phyloP scores from a whole-genome alignment of 2,797 vertebrate genomes.

The Lagorchestes hirsutus region DNA sequence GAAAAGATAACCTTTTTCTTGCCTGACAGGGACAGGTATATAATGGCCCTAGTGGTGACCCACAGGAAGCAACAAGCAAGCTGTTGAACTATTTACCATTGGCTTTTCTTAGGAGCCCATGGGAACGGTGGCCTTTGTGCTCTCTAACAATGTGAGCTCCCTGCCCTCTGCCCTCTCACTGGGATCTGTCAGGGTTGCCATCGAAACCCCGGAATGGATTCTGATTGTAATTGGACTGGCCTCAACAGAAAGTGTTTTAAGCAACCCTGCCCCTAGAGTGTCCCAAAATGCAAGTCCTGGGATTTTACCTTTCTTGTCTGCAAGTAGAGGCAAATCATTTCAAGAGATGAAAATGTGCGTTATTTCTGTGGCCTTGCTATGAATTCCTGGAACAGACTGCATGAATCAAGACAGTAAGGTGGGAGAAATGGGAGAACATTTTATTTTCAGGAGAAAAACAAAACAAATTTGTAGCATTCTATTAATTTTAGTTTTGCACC shows the following conservation, averaged over 20 bases:
- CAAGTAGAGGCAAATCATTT: not conserved
- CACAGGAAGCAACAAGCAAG: not conserved
- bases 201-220: not conserved
- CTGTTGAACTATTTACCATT: not conserved
- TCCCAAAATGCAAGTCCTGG: not conserved
- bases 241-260: not conserved
- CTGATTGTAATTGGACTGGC: rapidly evolving
- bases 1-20: not conserved
- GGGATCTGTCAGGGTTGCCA: not conserved
- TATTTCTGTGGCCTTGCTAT: not conserved
- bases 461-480: not conserved
- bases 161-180: constrained; percentile 26
- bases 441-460: not conserved
- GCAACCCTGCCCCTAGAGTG: not conserved
- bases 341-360: not conserved
- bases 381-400: not conserved
- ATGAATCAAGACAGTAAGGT: rapidly evolving
- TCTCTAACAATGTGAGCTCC: not conserved
- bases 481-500: no score
- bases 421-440: rapidly evolving
- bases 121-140: not conserved
- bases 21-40: not conserved
- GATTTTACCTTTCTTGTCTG: not conserved
- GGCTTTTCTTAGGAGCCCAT: not conserved
- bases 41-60: not conserved